Conservation (phyloP, 2,113 vertebrate species). For the Solenodon paradoxus region DNA sequence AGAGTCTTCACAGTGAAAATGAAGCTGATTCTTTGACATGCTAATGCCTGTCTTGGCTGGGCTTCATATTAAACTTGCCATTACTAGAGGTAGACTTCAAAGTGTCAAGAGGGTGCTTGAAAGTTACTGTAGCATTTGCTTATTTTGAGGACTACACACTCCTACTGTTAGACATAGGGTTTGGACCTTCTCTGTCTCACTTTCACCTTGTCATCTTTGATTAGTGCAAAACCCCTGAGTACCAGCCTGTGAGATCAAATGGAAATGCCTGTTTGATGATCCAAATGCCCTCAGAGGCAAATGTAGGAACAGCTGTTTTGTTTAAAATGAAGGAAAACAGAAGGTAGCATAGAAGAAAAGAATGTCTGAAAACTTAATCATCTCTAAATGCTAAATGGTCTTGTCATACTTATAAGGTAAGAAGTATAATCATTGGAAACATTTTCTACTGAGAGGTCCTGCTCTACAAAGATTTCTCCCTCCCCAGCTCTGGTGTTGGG, state of each 20-base stretch:
- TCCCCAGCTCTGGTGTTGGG: background rate
- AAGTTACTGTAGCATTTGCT: constrained; percentile 51
- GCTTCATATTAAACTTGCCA: constrained; percentile 65
- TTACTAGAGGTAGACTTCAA: constrained; percentile 66
- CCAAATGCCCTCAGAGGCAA: constrained; percentile 39
- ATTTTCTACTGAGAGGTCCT: background rate
- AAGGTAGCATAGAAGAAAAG: background rate
- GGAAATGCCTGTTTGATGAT: constrained; percentile 67
- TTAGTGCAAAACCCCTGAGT: constrained; percentile 48
- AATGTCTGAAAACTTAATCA: constrained; percentile 61
- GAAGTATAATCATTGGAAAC: constrained; percentile 7
- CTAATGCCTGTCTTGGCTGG: constrained; percentile 67
- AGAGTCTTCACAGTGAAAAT: constrained; percentile 70
- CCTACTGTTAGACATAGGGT: constrained; percentile 28
- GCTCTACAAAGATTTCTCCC: background rate
- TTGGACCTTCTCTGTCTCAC: constrained; percentile 22
- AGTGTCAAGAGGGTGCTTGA: constrained; percentile 35
- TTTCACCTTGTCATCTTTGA: constrained; percentile 72
- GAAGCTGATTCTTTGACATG: constrained; percentile 73
- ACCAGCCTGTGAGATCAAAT: constrained; percentile 68
- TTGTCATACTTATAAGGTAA: constrained; percentile 53
- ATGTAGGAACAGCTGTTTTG: constrained; percentile 63
- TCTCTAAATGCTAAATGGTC: constrained; percentile 38
- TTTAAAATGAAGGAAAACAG: constrained; percentile 42
- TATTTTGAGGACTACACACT: constrained; percentile 59